Conservation (phyloP, 2,888 invertebrate genomes). For the Netelia melanura region DNA sequence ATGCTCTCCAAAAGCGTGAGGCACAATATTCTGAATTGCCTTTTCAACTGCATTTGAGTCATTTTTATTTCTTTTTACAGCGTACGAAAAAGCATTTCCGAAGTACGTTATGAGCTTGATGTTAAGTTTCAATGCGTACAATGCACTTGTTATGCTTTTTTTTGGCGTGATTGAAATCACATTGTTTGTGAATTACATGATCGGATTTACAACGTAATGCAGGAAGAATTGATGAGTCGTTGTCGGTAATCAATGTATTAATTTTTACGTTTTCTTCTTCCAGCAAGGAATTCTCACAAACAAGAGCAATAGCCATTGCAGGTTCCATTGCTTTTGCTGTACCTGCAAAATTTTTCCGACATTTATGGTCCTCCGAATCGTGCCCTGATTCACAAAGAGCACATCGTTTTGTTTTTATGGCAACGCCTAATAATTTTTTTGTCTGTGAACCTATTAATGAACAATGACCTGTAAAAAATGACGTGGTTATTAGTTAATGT, state of each 20-base stretch:
- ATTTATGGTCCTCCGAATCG: constrained; percentile 58
- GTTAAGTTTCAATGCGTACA: constrained; percentile 39
- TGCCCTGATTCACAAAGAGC: constrained; percentile 45
- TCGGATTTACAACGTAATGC: constrained; percentile 55
- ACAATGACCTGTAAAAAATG: constrained; percentile 4
- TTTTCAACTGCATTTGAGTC: constrained; percentile 18
- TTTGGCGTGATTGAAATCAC: constrained; percentile 57
- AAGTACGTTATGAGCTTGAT: constrained; percentile 46
- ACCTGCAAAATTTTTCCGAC: constrained; percentile 65
- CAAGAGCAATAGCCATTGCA: constrained; percentile 66
- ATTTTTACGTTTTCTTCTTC: constrained; percentile 56
- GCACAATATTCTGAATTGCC: constrained; percentile 59
- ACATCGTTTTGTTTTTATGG: constrained; percentile 6
- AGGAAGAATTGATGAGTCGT: constrained; percentile 31
- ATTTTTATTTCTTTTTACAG: constrained; percentile 52
- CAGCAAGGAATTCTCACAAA: constrained; percentile 58
- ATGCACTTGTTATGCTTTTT: constrained; percentile 32
- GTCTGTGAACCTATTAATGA: constrained; percentile 5
- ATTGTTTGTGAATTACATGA: constrained; percentile 51
- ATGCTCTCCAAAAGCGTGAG: constrained; percentile 55
- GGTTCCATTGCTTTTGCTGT: constrained; percentile 71
- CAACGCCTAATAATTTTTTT: background rate
- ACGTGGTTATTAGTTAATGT: background rate
- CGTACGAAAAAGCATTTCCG: constrained; percentile 38
- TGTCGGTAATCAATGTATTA: background rate